phyloP scores from a whole-genome alignment of 2,888 invertebrate species.

The Napeogenes sylphis region DNA sequence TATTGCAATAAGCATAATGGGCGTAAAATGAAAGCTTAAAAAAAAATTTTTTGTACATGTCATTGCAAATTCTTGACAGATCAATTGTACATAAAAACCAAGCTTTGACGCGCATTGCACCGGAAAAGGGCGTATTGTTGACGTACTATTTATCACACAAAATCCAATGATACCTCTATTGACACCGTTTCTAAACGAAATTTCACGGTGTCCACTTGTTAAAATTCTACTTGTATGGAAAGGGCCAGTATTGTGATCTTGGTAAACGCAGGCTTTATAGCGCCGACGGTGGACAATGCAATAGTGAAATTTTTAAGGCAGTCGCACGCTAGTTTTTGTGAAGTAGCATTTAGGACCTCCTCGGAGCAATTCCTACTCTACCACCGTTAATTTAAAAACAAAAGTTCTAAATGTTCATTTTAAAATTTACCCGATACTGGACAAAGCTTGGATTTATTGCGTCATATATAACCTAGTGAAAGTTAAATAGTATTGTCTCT shows the following conservation, averaged over 20 bases:
- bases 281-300: slow-evolving; percentile 51
- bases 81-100: slow-evolving; percentile 18
- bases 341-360: slow-evolving; percentile 53
- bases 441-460: slow-evolving; percentile 66
- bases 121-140: slow-evolving; percentile 69
- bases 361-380: slow-evolving; percentile 45
- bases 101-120: slow-evolving; percentile 29
- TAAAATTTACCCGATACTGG: slow-evolving; percentile 42
- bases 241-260: slow-evolving; percentile 47
- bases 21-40: slow-evolving; percentile 2
- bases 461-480: slow-evolving; percentile 73
- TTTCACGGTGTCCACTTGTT: slow-evolving; percentile 64
- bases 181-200: slow-evolving; percentile 52
- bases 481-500: slow-evolving; percentile 60
- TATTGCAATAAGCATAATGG: slow-evolving; percentile 1
- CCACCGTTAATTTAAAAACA: slow-evolving; percentile 72
- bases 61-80: slow-evolving; percentile 18
- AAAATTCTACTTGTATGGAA: slow-evolving; percentile 55
- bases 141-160: slow-evolving; percentile 62
- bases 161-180: slow-evolving; percentile 67
- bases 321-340: slow-evolving; percentile 63
- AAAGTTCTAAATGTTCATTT: slow-evolving; percentile 46
- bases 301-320: slow-evolving; percentile 52
- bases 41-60: neutral
- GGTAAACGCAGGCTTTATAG: slow-evolving; percentile 43